Base-by-base conservation (phyloP, 2,888 invertebrate genomes). In the Drosophila neotestacea region DNA sequence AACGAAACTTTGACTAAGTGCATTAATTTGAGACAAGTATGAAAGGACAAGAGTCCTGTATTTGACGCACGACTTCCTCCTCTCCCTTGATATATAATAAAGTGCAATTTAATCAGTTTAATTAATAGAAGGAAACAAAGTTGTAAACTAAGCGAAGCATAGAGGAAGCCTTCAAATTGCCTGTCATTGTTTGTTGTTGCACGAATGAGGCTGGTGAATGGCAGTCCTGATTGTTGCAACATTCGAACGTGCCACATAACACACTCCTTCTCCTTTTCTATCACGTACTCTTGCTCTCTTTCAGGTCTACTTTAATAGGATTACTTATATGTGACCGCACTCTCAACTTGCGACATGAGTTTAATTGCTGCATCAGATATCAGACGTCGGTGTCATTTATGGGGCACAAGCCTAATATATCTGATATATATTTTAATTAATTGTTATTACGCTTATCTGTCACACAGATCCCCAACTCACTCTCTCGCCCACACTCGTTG, bases 391-490 rank as follows among this genome's bases (percentile, higher is more conserved):
- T 42, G 55, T 42, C 39, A 42, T 55, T 61, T 55, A 72, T 66
- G 66, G 46, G 51, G 41, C 38, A 39, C 11, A 63, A 39, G 41
- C 39, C 30, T 27, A 22, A 39, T 51, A 60, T 61, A 76, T 75
- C 75, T 52, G 51, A 75, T 77, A 75, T 74, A 58, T 74, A 76
- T 88, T 81, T 88, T 75, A 85, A 89, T 88, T 83, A 89, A 89
- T 80, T 83, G 86, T 85, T 76, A 85, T 73, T 80, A 70, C 83
- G 76, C 86, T 74, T 72, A 89, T 85, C 83, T 80, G 85, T 75
- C 83, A 78, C 80, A 73, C 28, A 44, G 36, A 58, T 46, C 38
- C 27, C 10, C 16, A 34, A 22, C 36, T 30, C 28, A 32, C 0
- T 13, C 28, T 6, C n/a, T 6, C 28, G 11, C 9, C 38, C 38